Percentiles rank a stretch among this genome's conserved stretches.
These are phyloP conservation scores for Periparus ater DNA, from an alignment of 2,797 vertebrate genomes.

Conservation along the genomic window DNA sequence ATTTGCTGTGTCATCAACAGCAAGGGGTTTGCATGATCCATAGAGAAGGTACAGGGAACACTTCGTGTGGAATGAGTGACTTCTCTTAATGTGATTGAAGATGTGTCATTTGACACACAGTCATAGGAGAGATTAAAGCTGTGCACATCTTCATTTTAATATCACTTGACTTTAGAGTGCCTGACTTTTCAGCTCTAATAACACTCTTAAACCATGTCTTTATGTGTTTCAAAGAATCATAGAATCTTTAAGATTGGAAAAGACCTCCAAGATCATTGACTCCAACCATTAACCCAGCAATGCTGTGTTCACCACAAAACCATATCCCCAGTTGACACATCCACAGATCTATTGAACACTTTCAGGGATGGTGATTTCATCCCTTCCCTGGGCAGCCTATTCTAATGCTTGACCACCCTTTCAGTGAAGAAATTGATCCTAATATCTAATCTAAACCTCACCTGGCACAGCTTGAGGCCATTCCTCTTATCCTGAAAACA, in stretches of 20 bases:
- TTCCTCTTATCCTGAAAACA: neutral
- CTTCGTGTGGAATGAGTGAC: neutral
- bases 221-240: neutral
- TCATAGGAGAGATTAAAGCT: neutral
- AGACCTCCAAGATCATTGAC: neutral
- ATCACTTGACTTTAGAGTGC: neutral
- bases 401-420: neutral
- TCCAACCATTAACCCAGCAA: accelerated
- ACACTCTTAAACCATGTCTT: neutral
- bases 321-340: neutral
- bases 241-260: neutral
- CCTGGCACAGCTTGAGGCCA: neutral
- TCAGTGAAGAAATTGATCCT: neutral
- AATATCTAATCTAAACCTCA: neutral
- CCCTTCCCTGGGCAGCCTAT: neutral
- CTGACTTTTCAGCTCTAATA: neutral
- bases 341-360: neutral
- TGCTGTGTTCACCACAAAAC: neutral
- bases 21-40: neutral
- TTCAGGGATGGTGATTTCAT: neutral
- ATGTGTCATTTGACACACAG: neutral
- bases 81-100: neutral
- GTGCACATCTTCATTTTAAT: neutral
- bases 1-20: neutral
- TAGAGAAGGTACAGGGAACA: neutral